These are phyloP conservation scores for Branchipolynoe longqiensis DNA, from an alignment of 2,888 invertebrate genomes.

Conservation along the genomic window DNA sequence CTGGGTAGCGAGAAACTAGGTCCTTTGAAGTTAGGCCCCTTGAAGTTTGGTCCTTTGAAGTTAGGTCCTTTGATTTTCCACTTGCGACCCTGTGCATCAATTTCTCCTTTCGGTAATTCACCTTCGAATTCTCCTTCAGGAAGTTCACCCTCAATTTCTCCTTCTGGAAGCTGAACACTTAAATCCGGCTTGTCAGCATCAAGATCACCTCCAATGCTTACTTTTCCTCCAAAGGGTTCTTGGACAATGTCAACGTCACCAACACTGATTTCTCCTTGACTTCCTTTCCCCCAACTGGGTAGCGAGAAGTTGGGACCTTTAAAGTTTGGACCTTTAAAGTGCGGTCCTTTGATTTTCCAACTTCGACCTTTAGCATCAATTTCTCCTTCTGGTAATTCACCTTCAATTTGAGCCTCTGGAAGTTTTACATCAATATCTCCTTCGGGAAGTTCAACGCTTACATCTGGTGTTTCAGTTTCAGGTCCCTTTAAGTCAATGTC, in stretches of 20 bases:
- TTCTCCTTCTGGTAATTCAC: background rate
- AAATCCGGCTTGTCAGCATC: constrained; percentile 19
- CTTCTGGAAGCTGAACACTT: background rate
- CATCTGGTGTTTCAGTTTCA: constrained; percentile 26
- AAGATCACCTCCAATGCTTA: constrained; percentile 6
- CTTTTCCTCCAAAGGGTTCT: constrained; percentile 20
- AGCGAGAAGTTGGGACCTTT: constrained; percentile 37
- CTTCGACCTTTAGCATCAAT: background rate
- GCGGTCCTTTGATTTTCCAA: constrained; percentile 32
- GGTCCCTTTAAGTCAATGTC: constrained; percentile 15
- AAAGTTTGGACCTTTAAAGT: constrained; percentile 11
- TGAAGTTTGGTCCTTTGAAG: constrained; percentile 44
- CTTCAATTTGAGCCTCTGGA: background rate
- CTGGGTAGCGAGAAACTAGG: constrained; percentile 32
- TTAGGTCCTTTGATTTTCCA: constrained; percentile 27
- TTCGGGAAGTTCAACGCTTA: background rate
- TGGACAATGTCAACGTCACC: constrained; percentile 16
- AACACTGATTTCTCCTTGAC: constrained; percentile 39
- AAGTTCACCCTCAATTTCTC: constrained; percentile 18
- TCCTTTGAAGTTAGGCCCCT: constrained; percentile 12
- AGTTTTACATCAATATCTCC: background rate
- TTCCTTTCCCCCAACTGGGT: constrained; percentile 2
- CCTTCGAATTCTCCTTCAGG: constrained; percentile 31
- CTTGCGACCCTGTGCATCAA: background rate
- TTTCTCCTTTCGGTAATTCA: background rate